phyloP scores from a whole-genome alignment of 1,140 invertebrate species.

The Pogonomyrmex barbatus region DNA sequence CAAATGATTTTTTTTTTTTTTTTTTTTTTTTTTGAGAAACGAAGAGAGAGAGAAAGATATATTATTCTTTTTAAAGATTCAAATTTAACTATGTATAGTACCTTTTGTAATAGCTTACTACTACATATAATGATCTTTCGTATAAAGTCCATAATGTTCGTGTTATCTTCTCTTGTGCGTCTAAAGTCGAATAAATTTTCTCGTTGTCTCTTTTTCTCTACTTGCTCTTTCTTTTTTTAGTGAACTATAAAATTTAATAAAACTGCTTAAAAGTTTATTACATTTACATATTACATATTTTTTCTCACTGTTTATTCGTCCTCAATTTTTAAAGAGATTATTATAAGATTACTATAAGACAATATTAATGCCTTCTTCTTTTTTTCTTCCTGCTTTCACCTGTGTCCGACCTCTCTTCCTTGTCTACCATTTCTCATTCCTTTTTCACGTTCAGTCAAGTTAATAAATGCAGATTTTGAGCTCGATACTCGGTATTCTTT shows the following conservation, averaged over 20 bases:
- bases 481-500: slow-evolving; percentile 47
- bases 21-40: no score
- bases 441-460: slow-evolving; percentile 44
- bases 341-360: slow-evolving; percentile 6
- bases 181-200: not conserved
- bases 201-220: not conserved
- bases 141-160: not conserved
- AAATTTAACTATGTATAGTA: not conserved
- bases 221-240: not conserved
- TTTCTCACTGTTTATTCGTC: not conserved
- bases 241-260: not conserved
- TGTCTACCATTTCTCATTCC: slow-evolving; percentile 7
- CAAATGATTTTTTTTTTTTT: not conserved
- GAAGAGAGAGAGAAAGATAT: not conserved
- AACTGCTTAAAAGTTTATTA: not conserved
- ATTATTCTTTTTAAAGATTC: not conserved
- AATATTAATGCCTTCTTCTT: slow-evolving; percentile 10
- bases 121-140: not conserved
- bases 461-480: slow-evolving; percentile 60
- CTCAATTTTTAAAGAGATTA: slow-evolving; percentile 24
- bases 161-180: not conserved
- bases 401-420: slow-evolving; percentile 1
- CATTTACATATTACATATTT: slow-evolving; percentile 23
- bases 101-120: not conserved
- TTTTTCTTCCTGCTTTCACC: slow-evolving; percentile 24